These are phyloP conservation scores for Muschampia plurimacula DNA, from an alignment of 2,888 invertebrate genomes.

Conservation along the genomic window DNA sequence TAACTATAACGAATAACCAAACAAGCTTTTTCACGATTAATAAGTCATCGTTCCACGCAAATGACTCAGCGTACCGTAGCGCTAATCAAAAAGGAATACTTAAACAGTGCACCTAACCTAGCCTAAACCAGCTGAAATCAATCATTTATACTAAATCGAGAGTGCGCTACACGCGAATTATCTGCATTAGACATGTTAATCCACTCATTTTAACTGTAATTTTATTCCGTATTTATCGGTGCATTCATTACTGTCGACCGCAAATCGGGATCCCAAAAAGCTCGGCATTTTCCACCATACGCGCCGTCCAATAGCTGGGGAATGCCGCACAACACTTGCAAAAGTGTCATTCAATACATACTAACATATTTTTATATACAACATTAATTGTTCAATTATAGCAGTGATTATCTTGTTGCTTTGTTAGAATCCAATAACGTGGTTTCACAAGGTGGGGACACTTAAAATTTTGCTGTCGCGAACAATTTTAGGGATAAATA, in stretches of 20 bases:
- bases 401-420: slow-evolving; percentile 20
- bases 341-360: slow-evolving; percentile 50
- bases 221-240: slow-evolving; percentile 86
- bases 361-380: slow-evolving; percentile 44
- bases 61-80: slow-evolving; percentile 14
- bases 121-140: slow-evolving; percentile 58
- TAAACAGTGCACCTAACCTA: slow-evolving; percentile 39
- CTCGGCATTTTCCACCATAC: slow-evolving; percentile 75
- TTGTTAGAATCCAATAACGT: slow-evolving; percentile 26
- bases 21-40: slow-evolving; percentile 19
- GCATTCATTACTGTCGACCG: slow-evolving; percentile 84
- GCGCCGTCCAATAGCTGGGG: slow-evolving; percentile 38
- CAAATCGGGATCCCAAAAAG: slow-evolving; percentile 85
- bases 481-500: not conserved
- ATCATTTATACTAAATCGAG: slow-evolving; percentile 77
- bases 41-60: slow-evolving; percentile 27
- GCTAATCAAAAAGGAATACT: slow-evolving; percentile 45
- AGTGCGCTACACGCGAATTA: slow-evolving; percentile 78
- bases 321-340: slow-evolving; percentile 44
- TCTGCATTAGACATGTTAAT: slow-evolving; percentile 86
- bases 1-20: not conserved
- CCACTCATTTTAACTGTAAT: slow-evolving; percentile 86
- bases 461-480: not conserved
- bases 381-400: slow-evolving; percentile 33
- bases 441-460: slow-evolving; percentile 5